phyloP scores from a whole-genome alignment of 1,140 invertebrate species.

The Mesaphorura yosii region DNA sequence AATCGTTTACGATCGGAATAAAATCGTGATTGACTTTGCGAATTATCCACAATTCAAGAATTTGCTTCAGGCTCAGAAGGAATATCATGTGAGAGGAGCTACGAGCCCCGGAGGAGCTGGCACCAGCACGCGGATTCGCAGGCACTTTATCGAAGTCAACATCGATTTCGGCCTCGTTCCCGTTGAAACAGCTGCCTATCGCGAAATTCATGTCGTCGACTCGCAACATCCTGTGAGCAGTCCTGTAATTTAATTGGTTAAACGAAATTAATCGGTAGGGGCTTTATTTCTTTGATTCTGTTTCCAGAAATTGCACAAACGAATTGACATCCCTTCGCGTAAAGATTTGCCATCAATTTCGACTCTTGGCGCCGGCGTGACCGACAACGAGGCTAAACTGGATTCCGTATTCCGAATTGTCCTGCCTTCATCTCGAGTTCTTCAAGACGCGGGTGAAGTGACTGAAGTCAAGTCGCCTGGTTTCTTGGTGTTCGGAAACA shows the following conservation, averaged over 20 bases:
- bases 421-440: not conserved
- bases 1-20: not conserved
- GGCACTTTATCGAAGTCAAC: not conserved
- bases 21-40: not conserved
- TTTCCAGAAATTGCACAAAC: not conserved
- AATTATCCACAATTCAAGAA: not conserved
- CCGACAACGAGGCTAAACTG: too few species aligned
- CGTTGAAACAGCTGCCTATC: constrained; percentile 4
- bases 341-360: too few species aligned
- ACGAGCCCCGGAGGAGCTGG: too few species aligned
- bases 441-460: not conserved
- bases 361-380: too few species aligned
- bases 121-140: too few species aligned
- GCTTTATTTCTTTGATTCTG: not conserved
- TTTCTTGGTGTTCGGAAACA: too few species aligned
- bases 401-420: constrained; percentile 7
- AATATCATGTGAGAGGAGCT: too few species aligned
- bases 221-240: not conserved
- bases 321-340: too few species aligned
- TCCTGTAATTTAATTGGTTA: not conserved
- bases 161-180: constrained; percentile 11
- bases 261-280: not conserved
- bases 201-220: constrained; percentile 1
- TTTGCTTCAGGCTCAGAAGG: too few species aligned
- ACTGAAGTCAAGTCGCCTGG: too few species aligned